A percentile compares a stretch with the other conserved stretches of the same genome.
These are phyloP conservation scores for Mesaphorura yosii DNA, from an alignment of 1,140 invertebrate species.

Conservation along the genomic window DNA sequence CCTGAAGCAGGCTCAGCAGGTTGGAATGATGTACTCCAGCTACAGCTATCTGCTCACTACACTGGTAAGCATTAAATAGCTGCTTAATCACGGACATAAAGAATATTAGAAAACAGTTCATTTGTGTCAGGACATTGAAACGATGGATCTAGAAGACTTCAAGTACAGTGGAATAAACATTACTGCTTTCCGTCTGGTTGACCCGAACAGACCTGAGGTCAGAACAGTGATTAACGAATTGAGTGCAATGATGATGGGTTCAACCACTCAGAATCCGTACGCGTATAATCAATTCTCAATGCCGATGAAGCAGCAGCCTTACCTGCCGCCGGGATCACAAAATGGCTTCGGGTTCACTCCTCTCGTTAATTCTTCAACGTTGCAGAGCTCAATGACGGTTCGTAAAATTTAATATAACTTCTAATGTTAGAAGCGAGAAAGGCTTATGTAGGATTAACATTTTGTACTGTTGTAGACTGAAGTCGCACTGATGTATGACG, in stretches of 20 bases:
- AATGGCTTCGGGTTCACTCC: neutral
- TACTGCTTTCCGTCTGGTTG: conserved; percentile 71
- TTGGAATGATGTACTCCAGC: conserved; percentile 63
- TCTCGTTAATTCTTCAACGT: too few species aligned
- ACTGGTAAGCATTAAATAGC: conserved; percentile 49
- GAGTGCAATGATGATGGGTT: neutral
- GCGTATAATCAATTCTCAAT: too few species aligned
- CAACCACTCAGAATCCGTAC: neutral
- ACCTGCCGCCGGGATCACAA: neutral
- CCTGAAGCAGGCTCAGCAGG: conserved; percentile 65
- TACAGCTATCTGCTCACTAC: conserved; percentile 65
- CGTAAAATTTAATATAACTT: neutral
- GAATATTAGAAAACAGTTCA: too few species aligned
- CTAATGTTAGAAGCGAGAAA: too few species aligned
- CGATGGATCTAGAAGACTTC: conserved; percentile 81
- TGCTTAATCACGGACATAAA: too few species aligned
- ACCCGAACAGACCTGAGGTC: conserved; percentile 59
- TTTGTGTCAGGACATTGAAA: conserved; percentile 64
- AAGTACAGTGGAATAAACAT: conserved; percentile 86
- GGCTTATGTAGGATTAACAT: too few species aligned
- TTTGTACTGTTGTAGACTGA: neutral
- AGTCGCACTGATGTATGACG: neutral
- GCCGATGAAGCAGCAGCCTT: too few species aligned
- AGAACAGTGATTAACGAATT: conserved; percentile 34
- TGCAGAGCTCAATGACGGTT: neutral